Conservation (phyloP, 2,113 vertebrate species). For the Prionailurus bengalensis region DNA sequence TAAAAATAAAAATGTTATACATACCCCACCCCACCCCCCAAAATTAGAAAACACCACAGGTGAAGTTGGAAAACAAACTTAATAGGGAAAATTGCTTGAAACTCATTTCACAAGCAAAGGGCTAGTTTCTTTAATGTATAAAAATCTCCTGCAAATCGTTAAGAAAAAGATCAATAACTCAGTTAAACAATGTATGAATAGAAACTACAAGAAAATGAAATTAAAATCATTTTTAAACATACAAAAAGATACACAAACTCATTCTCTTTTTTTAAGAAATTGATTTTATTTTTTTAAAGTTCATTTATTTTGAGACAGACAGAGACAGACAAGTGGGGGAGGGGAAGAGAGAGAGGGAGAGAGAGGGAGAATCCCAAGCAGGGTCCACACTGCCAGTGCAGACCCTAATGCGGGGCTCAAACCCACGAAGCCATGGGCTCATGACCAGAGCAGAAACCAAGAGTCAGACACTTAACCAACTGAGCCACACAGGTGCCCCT, state of each 20-base stretch:
- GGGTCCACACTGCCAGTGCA: no score
- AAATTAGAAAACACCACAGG: background rate
- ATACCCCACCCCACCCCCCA: no score
- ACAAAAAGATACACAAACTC: background rate
- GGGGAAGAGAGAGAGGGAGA: no score
- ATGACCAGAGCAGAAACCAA: no score
- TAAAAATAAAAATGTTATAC: background rate
- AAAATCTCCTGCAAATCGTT: background rate
- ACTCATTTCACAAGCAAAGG: background rate
- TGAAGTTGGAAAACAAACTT: background rate
- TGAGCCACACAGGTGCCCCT: no score
- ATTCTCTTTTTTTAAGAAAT: background rate
- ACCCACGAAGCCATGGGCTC: no score
- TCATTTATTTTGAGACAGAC: no score
- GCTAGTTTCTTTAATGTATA: background rate
- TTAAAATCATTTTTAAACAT: background rate
- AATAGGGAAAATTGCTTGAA: background rate
- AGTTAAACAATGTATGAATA: background rate
- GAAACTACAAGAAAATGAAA: background rate
- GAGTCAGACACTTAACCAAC: no score
- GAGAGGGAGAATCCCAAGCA: no score
- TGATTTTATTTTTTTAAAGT: no score
- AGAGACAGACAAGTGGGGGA: no score
- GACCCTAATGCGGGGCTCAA: no score
- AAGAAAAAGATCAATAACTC: background rate